Base-by-base conservation (phyloP, 2,888 invertebrate genomes). In the Blastobasis lacticolella region DNA sequence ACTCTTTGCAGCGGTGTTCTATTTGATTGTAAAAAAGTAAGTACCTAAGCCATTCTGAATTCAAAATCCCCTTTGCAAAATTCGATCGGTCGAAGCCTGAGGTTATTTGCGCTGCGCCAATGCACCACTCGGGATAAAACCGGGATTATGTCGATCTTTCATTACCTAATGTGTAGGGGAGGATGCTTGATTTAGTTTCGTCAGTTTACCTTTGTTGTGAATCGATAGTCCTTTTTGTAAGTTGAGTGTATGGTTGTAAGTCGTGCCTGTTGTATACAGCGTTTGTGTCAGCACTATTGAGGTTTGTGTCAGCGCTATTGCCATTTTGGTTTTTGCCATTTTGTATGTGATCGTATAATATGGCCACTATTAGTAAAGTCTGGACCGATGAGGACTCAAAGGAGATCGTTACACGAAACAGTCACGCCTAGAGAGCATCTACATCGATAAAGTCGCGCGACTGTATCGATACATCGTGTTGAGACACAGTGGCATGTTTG, bases 111-210 rank as follows among this genome's bases (percentile, higher is more conserved):
- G 61, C 61, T 71, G 60, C 64, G 58, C 57, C 62, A 68, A 67
- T 64, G 67, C 66, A 65, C 61, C 64, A 59, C 66, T 61, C 62
- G 45, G 50, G 1, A 60, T 58, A 59, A 63, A 64, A 57, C 58
- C 54, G 55, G 80, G 80, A 81, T 81, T 82, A 82, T 69, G 62
- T 58, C 71, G 71, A 79, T 76, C 73, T 69, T 78, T 81, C 78
- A 82, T 82, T 82, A 80, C 68, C 68, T 79, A 81, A 74, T 75
- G 71, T 52, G 53, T 45, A 54, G 59, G 61, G 69, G 69, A 58
- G 57, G 58, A 56, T 50, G 52, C 58, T 54, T 56, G 57, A 63
- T 62, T 63, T 58, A 56, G 53, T 64, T 64, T 61, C 58, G 55
- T 49, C 58, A 60, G 58, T 59, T 50, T 56, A 57, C 51, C 51